Conservation (phyloP, 1,140 invertebrate genomes). For the Lamellibrachia luymesi region DNA sequence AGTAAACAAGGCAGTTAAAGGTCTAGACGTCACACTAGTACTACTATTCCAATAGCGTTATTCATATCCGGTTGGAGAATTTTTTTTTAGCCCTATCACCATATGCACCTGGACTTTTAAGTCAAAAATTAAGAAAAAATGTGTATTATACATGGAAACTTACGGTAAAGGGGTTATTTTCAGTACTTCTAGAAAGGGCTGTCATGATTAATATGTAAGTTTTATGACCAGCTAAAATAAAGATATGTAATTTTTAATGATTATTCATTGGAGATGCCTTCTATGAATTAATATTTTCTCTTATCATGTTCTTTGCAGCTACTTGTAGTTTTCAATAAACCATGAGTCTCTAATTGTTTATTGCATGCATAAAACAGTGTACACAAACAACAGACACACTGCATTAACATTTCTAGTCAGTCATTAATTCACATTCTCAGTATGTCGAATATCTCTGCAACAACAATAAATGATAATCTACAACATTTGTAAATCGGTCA, state of each 20-base stretch:
- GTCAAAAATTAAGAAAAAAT: no score
- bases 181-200: background rate
- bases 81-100: no score
- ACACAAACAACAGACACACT: background rate
- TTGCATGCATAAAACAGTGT: background rate
- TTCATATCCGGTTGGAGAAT: no score
- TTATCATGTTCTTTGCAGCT: no score
- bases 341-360: background rate
- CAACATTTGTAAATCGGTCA: background rate
- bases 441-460: background rate
- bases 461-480: background rate
- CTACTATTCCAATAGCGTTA: no score
- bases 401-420: background rate
- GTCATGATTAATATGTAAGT: background rate
- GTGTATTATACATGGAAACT: background rate
- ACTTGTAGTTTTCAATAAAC: background rate
- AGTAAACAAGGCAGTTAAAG: background rate
- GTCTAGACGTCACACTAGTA: background rate
- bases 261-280: background rate
- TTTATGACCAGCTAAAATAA: background rate
- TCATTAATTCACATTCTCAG: background rate
- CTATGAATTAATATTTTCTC: no score
- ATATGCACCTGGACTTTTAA: no score
- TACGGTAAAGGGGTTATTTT: background rate
- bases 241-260: background rate